Evolutionary conservation across 1,140 invertebrate genomes (phyloP).

Genomic region (Muscidifurax raptorellus): DNA sequence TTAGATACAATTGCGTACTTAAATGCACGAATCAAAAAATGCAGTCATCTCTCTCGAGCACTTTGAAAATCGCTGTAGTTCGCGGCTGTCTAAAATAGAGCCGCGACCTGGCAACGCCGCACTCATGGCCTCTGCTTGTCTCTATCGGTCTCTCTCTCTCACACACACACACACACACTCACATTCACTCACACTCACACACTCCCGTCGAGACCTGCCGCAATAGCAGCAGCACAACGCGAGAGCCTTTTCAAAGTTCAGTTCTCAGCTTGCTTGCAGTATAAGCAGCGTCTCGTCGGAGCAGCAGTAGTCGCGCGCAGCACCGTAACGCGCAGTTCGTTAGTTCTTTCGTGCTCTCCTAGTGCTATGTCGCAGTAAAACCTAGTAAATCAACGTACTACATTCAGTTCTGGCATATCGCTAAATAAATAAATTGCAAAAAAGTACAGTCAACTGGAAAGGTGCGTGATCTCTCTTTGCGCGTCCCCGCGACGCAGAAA

Average conservation of each 20-base stretch:
- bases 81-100: constrained; percentile 46
- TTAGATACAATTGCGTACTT: background rate
- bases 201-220: background rate
- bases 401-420: background rate
- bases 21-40: background rate
- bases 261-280: background rate
- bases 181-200: background rate
- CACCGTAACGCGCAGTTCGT: constrained; percentile 1
- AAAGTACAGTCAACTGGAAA: too few species aligned
- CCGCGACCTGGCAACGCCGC: constrained; percentile 31
- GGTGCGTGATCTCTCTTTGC: background rate
- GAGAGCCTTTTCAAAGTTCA: constrained; percentile 38
- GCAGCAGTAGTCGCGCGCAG: background rate
- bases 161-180: too few species aligned
- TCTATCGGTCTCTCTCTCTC: constrained; percentile 15
- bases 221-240: background rate
- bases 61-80: constrained; percentile 41
- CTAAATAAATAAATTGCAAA: background rate
- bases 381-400: too few species aligned
- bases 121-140: background rate
- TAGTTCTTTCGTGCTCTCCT: background rate
- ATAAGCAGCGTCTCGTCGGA: background rate
- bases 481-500: background rate
- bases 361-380: too few species aligned
- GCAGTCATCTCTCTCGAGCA: background rate